Conservation (phyloP, 2,888 invertebrate species). For the Schizaphis graminum region DNA sequence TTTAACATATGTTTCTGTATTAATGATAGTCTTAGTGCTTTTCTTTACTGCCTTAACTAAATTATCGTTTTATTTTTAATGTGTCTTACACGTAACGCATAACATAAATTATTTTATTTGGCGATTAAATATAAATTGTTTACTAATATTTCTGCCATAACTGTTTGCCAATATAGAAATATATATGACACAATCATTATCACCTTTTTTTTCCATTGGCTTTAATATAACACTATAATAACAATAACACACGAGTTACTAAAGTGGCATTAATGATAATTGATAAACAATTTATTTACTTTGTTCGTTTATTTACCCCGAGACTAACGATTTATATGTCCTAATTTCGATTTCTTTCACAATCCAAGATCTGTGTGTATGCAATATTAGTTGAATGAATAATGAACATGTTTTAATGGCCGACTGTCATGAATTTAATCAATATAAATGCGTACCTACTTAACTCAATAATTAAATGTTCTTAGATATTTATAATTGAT, state of each 20-base stretch:
- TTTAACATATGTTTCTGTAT: not conserved
- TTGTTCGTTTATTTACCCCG: conserved; percentile 36
- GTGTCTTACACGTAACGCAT: not conserved
- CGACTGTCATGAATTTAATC: not conserved
- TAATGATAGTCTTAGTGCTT: not conserved
- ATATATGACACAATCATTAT: conserved; percentile 43
- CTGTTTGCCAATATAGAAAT: conserved; percentile 47
- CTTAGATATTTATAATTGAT: not conserved
- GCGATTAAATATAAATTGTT: conserved; percentile 48
- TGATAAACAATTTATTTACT: conserved; percentile 45
- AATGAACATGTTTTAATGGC: not conserved
- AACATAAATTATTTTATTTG: conserved; percentile 5
- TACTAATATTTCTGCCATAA: conserved; percentile 46
- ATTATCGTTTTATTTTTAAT: conserved; percentile 18
- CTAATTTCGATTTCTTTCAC: conserved; percentile 38
- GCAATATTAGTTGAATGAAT: not conserved
- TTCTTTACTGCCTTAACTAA: not conserved
- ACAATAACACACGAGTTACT: conserved; percentile 25
- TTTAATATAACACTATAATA: conserved; percentile 10
- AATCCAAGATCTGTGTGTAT: not conserved
- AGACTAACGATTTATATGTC: conserved; percentile 31
- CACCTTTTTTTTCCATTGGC: conserved; percentile 33
- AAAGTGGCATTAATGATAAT: conserved; percentile 19
- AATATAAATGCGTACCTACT: not conserved
- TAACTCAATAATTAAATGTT: not conserved